These are phyloP conservation scores for Drosophila guanche DNA, from an alignment of 1,140 invertebrate genomes.

Conservation along the genomic window DNA sequence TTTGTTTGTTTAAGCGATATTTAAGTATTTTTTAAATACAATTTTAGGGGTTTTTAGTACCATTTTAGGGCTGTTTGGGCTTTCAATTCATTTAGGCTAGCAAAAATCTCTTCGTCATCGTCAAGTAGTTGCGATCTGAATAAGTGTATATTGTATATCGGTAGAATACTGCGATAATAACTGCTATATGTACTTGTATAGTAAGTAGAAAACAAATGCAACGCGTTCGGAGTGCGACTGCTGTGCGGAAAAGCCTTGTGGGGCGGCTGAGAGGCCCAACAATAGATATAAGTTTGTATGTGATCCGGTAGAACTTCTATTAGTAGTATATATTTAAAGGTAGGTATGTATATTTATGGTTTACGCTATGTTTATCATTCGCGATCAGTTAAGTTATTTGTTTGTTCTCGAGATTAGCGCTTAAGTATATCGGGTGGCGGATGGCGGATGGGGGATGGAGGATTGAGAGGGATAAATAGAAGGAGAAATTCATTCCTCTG, in stretches of 20 bases:
- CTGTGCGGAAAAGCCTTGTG: constrained; percentile 69
- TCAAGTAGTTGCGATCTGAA: constrained; percentile 52
- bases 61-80: neutral
- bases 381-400: constrained; percentile 19
- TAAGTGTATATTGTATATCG: constrained; percentile 46
- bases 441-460: constrained; percentile 9
- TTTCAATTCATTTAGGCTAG: constrained; percentile 78
- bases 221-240: constrained; percentile 46
- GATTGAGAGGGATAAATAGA: constrained; percentile 15
- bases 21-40: constrained; percentile 80
- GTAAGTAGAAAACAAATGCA: constrained; percentile 74
- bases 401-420: constrained; percentile 76
- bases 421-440: constrained; percentile 42
- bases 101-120: constrained; percentile 52
- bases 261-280: constrained; percentile 41
- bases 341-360: constrained; percentile 51
- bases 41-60: constrained; percentile 30
- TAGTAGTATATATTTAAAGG: constrained; percentile 54
- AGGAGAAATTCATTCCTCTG: constrained; percentile 4
- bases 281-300: constrained; percentile 43
- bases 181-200: constrained; percentile 53
- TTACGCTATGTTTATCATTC: constrained; percentile 53
- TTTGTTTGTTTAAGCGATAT: constrained; percentile 58
- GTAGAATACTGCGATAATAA: constrained; percentile 75
- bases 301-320: constrained; percentile 8